Conservation (phyloP, 2,888 invertebrate genomes). For the Ectemnius cavifrons region DNA sequence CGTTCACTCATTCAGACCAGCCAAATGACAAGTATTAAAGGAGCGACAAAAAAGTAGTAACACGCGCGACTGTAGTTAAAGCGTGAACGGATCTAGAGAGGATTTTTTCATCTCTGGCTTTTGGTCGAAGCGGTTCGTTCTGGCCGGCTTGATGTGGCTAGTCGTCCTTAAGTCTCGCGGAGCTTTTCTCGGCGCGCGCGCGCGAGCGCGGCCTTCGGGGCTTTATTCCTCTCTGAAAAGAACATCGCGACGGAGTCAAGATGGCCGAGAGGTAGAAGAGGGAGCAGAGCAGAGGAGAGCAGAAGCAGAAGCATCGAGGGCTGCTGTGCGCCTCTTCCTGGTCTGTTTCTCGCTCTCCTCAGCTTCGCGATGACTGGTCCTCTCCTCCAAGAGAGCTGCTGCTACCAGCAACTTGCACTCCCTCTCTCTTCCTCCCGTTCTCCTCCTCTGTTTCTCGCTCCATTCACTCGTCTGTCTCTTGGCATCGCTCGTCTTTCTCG, state of each 20-base stretch:
- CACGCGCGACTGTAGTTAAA: not conserved
- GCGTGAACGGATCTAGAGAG: not conserved
- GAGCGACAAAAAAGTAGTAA: too few relatives aligned
- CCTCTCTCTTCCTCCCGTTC: conserved; percentile 2
- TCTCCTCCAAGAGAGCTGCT: not conserved
- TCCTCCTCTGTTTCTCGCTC: conserved; percentile 5
- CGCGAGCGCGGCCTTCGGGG: conserved; percentile 47
- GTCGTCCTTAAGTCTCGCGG: conserved; percentile 46
- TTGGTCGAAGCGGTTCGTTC: conserved; percentile 28
- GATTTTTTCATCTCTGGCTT: conserved; percentile 15
- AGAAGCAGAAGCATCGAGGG: conserved; percentile 38
- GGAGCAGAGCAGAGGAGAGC: conserved; percentile 60
- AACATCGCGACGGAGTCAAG: conserved; percentile 75
- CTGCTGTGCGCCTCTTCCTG: conserved; percentile 12
- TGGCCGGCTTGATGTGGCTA: conserved; percentile 40
- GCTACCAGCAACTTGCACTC: not conserved
- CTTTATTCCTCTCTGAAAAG: conserved; percentile 73
- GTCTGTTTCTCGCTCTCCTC: conserved; percentile 1
- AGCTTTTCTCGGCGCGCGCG: conserved; percentile 55
- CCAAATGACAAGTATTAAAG: too few relatives aligned
- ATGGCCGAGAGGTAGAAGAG: conserved; percentile 66
- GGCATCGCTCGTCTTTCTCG: not conserved
- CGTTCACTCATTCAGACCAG: not conserved
- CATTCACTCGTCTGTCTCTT: conserved; percentile 6
- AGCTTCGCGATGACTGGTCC: conserved; percentile 4